Evolutionary conservation across 2,888 invertebrate species (phyloP).

Genomic region (Brachypalpus laphriformis): DNA sequence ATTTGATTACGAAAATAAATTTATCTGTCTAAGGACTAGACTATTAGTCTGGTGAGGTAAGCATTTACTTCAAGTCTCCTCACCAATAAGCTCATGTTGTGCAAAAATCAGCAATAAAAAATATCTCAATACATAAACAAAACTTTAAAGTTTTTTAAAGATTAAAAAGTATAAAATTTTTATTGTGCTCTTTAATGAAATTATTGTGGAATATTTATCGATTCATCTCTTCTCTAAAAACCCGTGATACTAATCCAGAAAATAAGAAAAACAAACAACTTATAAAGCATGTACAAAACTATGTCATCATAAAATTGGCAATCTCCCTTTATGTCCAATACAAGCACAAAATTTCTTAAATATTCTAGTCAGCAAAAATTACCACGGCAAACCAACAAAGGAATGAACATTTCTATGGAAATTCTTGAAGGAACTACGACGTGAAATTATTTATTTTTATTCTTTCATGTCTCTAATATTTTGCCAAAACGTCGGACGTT

Average conservation of each 20-base stretch:
- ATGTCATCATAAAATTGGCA: constrained; percentile 31
- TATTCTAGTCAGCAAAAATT: constrained; percentile 18
- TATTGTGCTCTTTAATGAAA: too few species aligned
- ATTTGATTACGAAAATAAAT: too few species aligned
- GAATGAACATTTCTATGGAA: constrained; percentile 15
- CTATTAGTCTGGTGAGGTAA: too few species aligned
- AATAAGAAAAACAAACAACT: neutral
- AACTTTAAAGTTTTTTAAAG: too few species aligned
- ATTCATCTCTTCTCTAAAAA: neutral
- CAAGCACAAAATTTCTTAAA: constrained; percentile 19
- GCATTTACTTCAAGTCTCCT: too few species aligned
- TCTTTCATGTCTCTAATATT: constrained; percentile 17
- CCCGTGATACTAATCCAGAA: neutral
- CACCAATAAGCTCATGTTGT: too few species aligned
- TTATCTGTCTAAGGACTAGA: too few species aligned
- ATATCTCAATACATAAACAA: too few species aligned
- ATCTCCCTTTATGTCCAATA: constrained; percentile 1
- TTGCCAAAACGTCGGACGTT: constrained; percentile 36
- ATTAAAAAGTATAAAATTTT: too few species aligned
- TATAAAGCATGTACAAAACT: neutral
- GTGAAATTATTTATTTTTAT: constrained; percentile 1
- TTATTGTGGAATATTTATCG: neutral
- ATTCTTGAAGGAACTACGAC: constrained; percentile 30
- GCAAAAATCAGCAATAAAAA: too few species aligned
- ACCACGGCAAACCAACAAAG: neutral